phyloP scores from a whole-genome alignment of 30 jellyfish, hydroid and myxozoan genomes.

The Mastigias papua region DNA sequence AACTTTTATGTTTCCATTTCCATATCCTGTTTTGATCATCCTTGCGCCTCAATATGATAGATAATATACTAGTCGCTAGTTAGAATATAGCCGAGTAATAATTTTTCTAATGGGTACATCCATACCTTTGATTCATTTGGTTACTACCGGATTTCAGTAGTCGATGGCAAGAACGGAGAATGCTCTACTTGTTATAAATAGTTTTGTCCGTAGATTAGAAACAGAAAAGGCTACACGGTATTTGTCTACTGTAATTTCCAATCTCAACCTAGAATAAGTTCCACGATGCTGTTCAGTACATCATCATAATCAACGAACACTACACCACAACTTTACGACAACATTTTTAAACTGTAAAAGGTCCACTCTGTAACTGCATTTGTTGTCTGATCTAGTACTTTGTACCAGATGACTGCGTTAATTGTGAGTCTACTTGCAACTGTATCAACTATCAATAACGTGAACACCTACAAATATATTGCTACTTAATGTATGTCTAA shows the following conservation, averaged over 20 bases:
- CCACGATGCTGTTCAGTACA: not conserved
- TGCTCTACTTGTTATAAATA: too few relatives aligned
- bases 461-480: conserved; percentile 27
- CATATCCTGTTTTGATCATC: too few relatives aligned
- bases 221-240: not conserved
- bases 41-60: too few relatives aligned
- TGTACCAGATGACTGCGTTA: conserved; percentile 54
- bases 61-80: too few relatives aligned
- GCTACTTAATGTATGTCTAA: not conserved
- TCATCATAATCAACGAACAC: not conserved
- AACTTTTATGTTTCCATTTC: too few relatives aligned
- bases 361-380: conserved; percentile 36
- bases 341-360: not conserved
- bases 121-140: too few relatives aligned
- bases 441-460: not conserved
- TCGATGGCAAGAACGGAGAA: too few relatives aligned
- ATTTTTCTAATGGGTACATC: too few relatives aligned
- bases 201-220: too few relatives aligned
- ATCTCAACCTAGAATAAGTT: not conserved
- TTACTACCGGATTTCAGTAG: too few relatives aligned
- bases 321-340: not conserved
- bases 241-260: not conserved
- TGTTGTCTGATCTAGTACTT: conserved; percentile 46
- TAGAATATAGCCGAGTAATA: too few relatives aligned
- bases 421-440: conserved; percentile 11